Conservation (phyloP, 2,797 vertebrate species). For the Lycodopsis pacificus region DNA sequence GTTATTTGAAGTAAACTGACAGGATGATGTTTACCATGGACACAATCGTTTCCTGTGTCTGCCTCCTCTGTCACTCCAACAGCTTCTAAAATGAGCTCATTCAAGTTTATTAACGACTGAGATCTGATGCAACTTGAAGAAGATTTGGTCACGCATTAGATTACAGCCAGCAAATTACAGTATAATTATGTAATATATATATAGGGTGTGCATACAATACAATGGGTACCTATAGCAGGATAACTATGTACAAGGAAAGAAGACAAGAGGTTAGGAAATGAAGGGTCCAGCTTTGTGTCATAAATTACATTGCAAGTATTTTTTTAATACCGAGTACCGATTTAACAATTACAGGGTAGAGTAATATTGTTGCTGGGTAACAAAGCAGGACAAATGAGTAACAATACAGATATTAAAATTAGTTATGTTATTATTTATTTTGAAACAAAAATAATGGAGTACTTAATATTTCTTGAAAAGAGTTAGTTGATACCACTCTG, state of each 20-base stretch:
- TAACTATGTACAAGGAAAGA: not conserved
- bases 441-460: no score
- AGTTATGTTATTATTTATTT: no score
- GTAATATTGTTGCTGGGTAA: no score
- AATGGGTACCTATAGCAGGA: not conserved
- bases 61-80: not conserved
- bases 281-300: not conserved
- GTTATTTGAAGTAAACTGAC: conserved; percentile 30
- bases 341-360: no score
- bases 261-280: no score
- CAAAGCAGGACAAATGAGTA: no score
- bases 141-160: not conserved
- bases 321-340: not conserved
- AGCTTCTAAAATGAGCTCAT: conserved; percentile 7
- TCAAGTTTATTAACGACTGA: not conserved
- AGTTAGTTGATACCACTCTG: no score
- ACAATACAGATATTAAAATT: not conserved
- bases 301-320: not conserved
- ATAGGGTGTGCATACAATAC: not conserved
- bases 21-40: conserved; percentile 19
- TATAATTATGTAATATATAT: not conserved
- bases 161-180: not conserved
- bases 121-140: not conserved
- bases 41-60: conserved; percentile 1
- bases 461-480: no score